Conservation (phyloP, 2,797 vertebrate genomes). For the Gambelia wislizenii region DNA sequence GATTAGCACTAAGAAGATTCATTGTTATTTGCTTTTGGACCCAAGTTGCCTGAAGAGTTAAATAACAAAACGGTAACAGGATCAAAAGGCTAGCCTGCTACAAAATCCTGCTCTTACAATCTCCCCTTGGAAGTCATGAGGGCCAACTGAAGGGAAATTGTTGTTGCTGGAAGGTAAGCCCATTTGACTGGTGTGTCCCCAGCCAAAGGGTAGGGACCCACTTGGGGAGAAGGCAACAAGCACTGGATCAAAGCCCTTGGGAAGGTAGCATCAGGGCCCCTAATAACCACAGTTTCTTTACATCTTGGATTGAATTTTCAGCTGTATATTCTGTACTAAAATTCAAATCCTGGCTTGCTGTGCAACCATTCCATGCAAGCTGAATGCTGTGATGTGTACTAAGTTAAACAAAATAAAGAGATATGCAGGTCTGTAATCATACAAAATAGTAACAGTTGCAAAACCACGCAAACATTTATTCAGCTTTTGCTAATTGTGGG, state of each 20-base stretch:
- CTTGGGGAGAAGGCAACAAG: neutral
- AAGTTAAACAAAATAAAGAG: neutral
- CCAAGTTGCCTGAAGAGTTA: slow-evolving; percentile 14
- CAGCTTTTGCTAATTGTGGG: neutral
- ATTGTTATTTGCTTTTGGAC: slow-evolving; percentile 31
- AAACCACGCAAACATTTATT: too few relatives aligned
- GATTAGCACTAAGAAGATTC: slow-evolving; percentile 46
- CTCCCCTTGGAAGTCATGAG: slow-evolving; percentile 8
- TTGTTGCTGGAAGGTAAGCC: neutral
- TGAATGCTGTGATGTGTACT: neutral
- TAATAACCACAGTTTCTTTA: neutral
- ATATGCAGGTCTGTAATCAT: neutral
- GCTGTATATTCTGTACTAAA: neutral
- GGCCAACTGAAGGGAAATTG: neutral
- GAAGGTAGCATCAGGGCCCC: neutral
- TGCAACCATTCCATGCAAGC: neutral
- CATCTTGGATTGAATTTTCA: neutral
- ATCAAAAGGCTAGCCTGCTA: slow-evolving; percentile 1
- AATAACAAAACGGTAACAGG: slow-evolving; percentile 20
- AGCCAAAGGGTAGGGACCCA: neutral
- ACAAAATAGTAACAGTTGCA: neutral
- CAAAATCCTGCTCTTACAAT: slow-evolving; percentile 9
- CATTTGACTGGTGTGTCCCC: neutral
- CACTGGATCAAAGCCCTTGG: neutral
- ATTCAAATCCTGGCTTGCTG: neutral